Percentiles rank a stretch among this genome's conserved stretches.
phyloP scores from a whole-genome alignment of 2,888 invertebrate species.

The Chydorus sphaericus region DNA sequence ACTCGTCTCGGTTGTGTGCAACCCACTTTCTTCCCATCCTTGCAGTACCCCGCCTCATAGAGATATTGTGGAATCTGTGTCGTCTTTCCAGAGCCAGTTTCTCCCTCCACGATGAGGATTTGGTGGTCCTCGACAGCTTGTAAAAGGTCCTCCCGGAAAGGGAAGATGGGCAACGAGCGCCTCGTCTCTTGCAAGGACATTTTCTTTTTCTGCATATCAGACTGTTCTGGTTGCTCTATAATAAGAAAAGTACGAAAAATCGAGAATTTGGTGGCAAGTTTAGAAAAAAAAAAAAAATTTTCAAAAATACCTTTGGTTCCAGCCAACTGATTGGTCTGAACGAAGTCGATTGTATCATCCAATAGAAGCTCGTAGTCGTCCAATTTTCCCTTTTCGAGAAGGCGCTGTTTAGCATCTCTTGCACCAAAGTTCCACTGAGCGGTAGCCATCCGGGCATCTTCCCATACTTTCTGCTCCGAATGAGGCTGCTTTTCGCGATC shows the following conservation, averaged over 20 bases:
- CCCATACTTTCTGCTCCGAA: constrained; percentile 72
- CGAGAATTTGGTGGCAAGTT: too few species aligned
- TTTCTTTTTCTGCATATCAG: constrained; percentile 53
- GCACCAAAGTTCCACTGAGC: constrained; percentile 89
- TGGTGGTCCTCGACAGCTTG: constrained; percentile 80
- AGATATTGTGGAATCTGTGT: constrained; percentile 98
- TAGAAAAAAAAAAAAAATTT: neutral
- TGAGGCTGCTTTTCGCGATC: constrained; percentile 53
- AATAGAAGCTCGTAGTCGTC: constrained; percentile 78
- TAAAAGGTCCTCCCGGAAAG: constrained; percentile 76
- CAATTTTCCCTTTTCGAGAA: constrained; percentile 21
- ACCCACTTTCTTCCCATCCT: constrained; percentile 63
- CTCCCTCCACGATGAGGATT: constrained; percentile 89
- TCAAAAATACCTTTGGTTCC: constrained; percentile 35
- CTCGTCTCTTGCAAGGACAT: constrained; percentile 81
- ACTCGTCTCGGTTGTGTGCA: constrained; percentile 96
- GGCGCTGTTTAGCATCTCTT: constrained; percentile 55
- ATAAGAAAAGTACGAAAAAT: neutral
- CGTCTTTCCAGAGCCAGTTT: constrained; percentile 97
- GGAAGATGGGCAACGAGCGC: constrained; percentile 81
- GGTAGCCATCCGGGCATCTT: constrained; percentile 87
- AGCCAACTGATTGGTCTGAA: constrained; percentile 71
- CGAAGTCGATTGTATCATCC: constrained; percentile 96
- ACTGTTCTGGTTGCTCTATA: constrained; percentile 42
- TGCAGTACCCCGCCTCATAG: constrained; percentile 78